These are phyloP conservation scores for Abscondita cerata DNA, from an alignment of 2,888 invertebrate species.

Conservation along the genomic window DNA sequence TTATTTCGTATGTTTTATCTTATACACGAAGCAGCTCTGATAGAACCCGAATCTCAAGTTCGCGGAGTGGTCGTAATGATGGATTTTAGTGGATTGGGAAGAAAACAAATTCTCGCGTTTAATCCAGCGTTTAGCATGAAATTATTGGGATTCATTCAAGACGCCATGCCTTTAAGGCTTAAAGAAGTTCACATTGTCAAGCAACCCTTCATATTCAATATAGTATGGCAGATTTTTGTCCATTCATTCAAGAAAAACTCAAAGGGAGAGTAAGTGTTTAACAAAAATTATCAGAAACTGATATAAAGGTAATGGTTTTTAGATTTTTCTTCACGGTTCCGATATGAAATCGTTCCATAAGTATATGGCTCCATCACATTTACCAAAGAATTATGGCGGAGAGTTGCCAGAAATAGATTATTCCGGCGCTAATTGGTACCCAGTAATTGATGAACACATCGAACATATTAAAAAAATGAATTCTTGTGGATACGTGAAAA, in stretches of 20 bases:
- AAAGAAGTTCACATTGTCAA: constrained; percentile 89
- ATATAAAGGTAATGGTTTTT: no score
- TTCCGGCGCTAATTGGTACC: constrained; percentile 79
- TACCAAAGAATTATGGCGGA: constrained; percentile 82
- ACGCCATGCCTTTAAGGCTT: constrained; percentile 83
- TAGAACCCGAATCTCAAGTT: constrained; percentile 81
- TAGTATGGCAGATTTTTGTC: constrained; percentile 88
- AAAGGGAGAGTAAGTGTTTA: constrained; percentile 71
- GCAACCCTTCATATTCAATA: constrained; percentile 82
- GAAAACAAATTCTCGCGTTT: constrained; percentile 76
- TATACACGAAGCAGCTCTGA: constrained; percentile 78
- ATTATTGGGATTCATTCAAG: constrained; percentile 82
- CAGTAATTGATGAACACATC: constrained; percentile 68
- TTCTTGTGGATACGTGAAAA: constrained; percentile 69
- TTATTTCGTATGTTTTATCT: constrained; percentile 81
- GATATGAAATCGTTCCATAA: constrained; percentile 82
- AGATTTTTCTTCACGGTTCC: constrained; percentile 85
- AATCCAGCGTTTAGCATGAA: constrained; percentile 78
- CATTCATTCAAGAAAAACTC: constrained; percentile 80
- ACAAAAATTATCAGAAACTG: no score
- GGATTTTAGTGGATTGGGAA: constrained; percentile 80
- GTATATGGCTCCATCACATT: constrained; percentile 69
- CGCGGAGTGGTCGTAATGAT: constrained; percentile 81
- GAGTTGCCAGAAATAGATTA: constrained; percentile 77
- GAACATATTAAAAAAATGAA: constrained; percentile 75